A percentile compares a stretch with the other conserved stretches of the same genome.
phyloP scores from a whole-genome alignment of 2,113 vertebrate genomes.

The Orcinus orca region DNA sequence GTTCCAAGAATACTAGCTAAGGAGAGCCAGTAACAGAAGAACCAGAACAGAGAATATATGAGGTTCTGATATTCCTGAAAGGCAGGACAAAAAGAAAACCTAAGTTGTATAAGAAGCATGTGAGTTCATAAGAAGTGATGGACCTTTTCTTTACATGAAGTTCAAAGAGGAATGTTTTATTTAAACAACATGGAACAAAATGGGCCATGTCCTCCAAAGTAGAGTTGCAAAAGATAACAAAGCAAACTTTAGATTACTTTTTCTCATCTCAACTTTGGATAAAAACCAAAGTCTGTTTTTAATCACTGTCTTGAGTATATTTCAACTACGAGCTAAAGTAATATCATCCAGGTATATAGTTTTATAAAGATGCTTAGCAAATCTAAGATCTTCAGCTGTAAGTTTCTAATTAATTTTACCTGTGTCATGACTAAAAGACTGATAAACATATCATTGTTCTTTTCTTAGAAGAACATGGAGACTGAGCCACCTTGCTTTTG shows the following conservation, averaged over 20 bases:
- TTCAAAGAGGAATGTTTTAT: constrained; percentile 59
- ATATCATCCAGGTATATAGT: constrained; percentile 45
- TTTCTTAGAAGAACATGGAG: neutral
- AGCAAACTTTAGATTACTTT: constrained; percentile 51
- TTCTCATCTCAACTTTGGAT: constrained; percentile 64
- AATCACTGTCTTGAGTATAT: constrained; percentile 56
- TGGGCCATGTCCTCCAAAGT: constrained; percentile 41
- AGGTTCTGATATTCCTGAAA: neutral
- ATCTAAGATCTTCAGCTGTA: neutral
- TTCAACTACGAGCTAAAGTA: constrained; percentile 53
- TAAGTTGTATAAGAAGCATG: neutral
- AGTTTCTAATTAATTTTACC: neutral
- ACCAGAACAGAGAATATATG: neutral
- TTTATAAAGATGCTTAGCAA: constrained; percentile 35
- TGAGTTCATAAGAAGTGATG: constrained; percentile 11
- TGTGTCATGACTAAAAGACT: neutral
- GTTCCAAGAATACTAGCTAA: neutral
- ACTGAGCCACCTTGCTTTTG: neutral
- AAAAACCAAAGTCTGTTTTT: constrained; percentile 70
- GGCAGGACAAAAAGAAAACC: constrained; percentile 6
- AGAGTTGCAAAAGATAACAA: constrained; percentile 52
- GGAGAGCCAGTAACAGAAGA: neutral
- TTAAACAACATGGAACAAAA: constrained; percentile 61
- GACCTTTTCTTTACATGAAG: constrained; percentile 55
- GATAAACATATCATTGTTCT: neutral